Conservation (phyloP, 23 tunicate species). For the Diplosoma virens region DNA sequence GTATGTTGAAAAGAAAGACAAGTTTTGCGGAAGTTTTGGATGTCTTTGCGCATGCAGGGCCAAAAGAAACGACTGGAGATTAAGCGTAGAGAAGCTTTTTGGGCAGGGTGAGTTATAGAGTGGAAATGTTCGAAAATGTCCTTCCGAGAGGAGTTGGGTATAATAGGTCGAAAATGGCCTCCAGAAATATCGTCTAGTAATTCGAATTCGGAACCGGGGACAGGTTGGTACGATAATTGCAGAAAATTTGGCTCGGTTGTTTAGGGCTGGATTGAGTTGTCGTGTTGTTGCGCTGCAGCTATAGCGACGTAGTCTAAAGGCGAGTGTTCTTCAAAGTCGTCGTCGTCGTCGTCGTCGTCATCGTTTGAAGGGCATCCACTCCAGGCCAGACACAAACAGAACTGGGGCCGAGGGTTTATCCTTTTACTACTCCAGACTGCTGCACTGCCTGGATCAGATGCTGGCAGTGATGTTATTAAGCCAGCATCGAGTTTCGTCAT, state of each 20-base stretch:
- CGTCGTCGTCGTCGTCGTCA: no score
- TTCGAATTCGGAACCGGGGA: not conserved
- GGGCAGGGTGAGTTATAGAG: constrained; percentile 19
- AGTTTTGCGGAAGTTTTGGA: not conserved
- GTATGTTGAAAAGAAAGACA: constrained; percentile 34
- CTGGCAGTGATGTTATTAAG: no score
- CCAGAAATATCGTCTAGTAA: constrained; percentile 14
- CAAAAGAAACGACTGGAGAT: constrained; percentile 23
- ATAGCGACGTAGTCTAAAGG: not conserved
- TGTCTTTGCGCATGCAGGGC: not conserved
- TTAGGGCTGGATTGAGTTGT: not conserved
- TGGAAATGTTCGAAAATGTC: not conserved
- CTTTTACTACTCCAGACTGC: no score
- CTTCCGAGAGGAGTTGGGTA: not conserved
- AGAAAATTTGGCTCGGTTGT: not conserved
- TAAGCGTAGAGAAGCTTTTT: constrained; percentile 13
- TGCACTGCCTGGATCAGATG: no score
- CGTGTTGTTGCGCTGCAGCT: not conserved
- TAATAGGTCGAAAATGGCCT: constrained; percentile 12
- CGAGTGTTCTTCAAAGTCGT: not conserved
- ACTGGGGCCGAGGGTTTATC: no score
- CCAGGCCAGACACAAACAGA: no score
- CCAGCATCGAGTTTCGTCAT: no score
- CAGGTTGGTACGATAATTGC: not conserved
- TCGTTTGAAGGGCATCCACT: no score